These are phyloP conservation scores for Cheilosia vulpina DNA, from an alignment of 2,888 invertebrate species.

Conservation along the genomic window DNA sequence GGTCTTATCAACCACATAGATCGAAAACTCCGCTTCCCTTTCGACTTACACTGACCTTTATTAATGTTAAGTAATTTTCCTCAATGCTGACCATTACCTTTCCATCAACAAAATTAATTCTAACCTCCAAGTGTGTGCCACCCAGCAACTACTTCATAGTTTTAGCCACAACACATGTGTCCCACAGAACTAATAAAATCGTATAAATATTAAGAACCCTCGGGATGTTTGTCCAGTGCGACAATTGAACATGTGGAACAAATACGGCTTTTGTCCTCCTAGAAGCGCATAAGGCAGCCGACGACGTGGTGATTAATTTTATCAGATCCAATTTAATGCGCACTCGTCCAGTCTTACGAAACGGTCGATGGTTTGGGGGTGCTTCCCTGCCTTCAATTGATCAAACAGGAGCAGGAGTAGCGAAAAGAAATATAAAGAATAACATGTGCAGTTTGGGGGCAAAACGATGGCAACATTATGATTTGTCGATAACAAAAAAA, in stretches of 20 bases:
- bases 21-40: not conserved
- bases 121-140: conserved; percentile 11
- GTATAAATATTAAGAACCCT: conserved; percentile 59
- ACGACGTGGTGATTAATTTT: conserved; percentile 28
- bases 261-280: conserved; percentile 25
- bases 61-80: conserved; percentile 36
- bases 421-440: conserved; percentile 2
- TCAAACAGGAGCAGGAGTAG: conserved; percentile 56
- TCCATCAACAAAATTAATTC: conserved; percentile 44
- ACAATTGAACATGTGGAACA: conserved; percentile 61
- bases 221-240: conserved; percentile 40
- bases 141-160: conserved; percentile 11
- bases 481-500: conserved; percentile 62
- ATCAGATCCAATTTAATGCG: conserved; percentile 53
- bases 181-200: conserved; percentile 10
- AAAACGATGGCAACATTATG: conserved; percentile 69
- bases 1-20: not conserved
- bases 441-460: conserved; percentile 5
- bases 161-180: conserved; percentile 25
- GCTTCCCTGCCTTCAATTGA: conserved; percentile 51
- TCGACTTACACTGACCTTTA: conserved; percentile 49
- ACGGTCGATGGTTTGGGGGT: not conserved
- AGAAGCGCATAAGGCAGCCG: not conserved
- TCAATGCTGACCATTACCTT: conserved; percentile 31
- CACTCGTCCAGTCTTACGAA: conserved; percentile 3